These are phyloP conservation scores for Periophthalmodon schlosseri DNA, from an alignment of 2,113 vertebrate species.

Conservation along the genomic window DNA sequence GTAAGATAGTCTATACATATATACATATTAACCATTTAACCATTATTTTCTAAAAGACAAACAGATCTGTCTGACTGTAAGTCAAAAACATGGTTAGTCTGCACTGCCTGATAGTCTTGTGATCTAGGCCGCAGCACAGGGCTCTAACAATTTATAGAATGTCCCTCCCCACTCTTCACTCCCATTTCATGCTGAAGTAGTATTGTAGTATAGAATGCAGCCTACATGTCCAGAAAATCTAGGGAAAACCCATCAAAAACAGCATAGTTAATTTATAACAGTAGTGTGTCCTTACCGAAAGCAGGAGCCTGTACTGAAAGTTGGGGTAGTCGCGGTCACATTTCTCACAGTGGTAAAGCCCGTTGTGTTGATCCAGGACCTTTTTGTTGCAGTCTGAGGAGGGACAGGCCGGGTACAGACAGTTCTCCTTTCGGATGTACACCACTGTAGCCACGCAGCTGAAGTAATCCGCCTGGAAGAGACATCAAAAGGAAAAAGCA, in stretches of 20 bases:
- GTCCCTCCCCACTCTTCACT: too few relatives aligned
- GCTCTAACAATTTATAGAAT: too few relatives aligned
- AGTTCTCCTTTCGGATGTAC: constrained; percentile 88
- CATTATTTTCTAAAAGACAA: too few relatives aligned
- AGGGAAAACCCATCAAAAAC: neutral
- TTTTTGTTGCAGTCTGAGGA: constrained; percentile 89
- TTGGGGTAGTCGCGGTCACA: constrained; percentile 85
- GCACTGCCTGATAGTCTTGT: too few relatives aligned
- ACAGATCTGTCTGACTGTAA: too few relatives aligned
- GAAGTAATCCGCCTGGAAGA: constrained; percentile 85
- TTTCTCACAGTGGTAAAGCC: constrained; percentile 88
- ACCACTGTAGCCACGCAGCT: constrained; percentile 86
- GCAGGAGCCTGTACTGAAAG: constrained; percentile 90
- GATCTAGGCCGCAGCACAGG: too few relatives aligned
- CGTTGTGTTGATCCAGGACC: constrained; percentile 87
- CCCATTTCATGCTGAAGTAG: neutral
- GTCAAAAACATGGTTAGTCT: too few relatives aligned
- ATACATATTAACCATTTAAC: too few relatives aligned
- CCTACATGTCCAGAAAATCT: neutral
- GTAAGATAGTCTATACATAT: too few relatives aligned
- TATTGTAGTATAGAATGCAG: neutral
- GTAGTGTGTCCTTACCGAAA: constrained; percentile 80
- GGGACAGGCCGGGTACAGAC: constrained; percentile 91
- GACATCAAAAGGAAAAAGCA: constrained; percentile 11
- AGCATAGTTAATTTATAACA: neutral